Base-by-base conservation (phyloP, 2,888 invertebrate species). In the Strigamia maritima region DNA sequence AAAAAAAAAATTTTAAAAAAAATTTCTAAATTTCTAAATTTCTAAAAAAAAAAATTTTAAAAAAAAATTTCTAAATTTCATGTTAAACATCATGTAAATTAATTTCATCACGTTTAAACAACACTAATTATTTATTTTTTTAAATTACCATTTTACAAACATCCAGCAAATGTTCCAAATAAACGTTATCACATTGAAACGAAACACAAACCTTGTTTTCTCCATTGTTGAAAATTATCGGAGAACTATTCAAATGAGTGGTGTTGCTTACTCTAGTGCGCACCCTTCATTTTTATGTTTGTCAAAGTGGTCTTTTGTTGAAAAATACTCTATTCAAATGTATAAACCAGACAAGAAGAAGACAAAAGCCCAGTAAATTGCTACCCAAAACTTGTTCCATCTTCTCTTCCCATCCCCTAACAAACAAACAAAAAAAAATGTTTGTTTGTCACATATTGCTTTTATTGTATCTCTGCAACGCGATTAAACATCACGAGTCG, bases 281-380 rank as follows among this genome's bases (percentile, higher is more conserved):
- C 60, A n/a, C 70, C 24, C 70, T 70, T 26, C 70, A 70, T 70
- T 70, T 70, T 70, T 70, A 70, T 70, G 70, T 70, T 70, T 28
- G 70, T 70, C 70, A 70, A 70, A 70, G 70, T 70, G 70, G 70
- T 70, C 70, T 70, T 70, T 70, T 70, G 70, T 70, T 26, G 12
- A 16, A 70, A 70, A 28, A 54, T 54, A 54, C 14, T 28, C 70
- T 26, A 70, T 70, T 70, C 28, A 70, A 70, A 70, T 26, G 70
- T 70, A 70, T 10, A 70, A 65, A 65, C 60, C 24, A 65, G 60
- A 65, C 44, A 65, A 65, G 60, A 24, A n/a, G 24, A 3, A 14
- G 60, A 70, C 70, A 70, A 70, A 70, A 65, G 70, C 1, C 3
- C 24, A 14, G 70, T 24, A n/a, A 70, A 70, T 70, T 70, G 26